phyloP scores from a whole-genome alignment of 2,797 vertebrate species.

The Momotus momota region DNA sequence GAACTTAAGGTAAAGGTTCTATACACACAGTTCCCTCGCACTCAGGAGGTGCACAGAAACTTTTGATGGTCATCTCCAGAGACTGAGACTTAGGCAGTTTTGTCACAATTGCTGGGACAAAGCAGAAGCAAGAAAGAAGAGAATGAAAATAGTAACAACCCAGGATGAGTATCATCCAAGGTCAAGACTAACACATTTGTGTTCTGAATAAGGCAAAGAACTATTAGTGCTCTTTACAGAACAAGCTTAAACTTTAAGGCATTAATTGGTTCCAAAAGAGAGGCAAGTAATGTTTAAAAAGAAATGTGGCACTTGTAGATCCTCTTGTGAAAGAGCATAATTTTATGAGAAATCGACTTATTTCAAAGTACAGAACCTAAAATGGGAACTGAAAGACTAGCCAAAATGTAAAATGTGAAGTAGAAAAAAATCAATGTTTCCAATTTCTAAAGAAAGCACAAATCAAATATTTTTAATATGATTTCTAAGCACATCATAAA shows the following conservation, averaged over 20 bases:
- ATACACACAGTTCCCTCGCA: neutral
- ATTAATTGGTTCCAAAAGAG: neutral
- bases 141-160: neutral
- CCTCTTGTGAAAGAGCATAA: neutral
- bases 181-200: neutral
- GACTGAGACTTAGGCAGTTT: neutral
- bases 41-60: neutral
- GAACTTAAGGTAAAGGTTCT: neutral
- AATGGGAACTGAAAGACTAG: constrained; percentile 13
- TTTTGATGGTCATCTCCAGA: neutral
- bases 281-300: neutral
- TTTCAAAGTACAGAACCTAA: constrained; percentile 2
- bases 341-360: constrained; percentile 7
- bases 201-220: neutral
- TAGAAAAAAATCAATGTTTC: constrained; percentile 74
- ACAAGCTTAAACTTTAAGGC: neutral
- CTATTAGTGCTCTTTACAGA: neutral
- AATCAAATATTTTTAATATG: constrained; percentile 74
- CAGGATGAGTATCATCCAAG: neutral
- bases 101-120: neutral
- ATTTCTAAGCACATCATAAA: constrained; percentile 70
- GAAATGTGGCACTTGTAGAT: neutral
- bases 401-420: constrained; percentile 44
- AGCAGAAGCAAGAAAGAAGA: neutral
- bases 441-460: constrained; percentile 74